Evolutionary conservation across 2,113 vertebrate genomes (phyloP), one percentile per base, ranked within the genome.

Genomic region (Dipodomys stephensi): DNA sequence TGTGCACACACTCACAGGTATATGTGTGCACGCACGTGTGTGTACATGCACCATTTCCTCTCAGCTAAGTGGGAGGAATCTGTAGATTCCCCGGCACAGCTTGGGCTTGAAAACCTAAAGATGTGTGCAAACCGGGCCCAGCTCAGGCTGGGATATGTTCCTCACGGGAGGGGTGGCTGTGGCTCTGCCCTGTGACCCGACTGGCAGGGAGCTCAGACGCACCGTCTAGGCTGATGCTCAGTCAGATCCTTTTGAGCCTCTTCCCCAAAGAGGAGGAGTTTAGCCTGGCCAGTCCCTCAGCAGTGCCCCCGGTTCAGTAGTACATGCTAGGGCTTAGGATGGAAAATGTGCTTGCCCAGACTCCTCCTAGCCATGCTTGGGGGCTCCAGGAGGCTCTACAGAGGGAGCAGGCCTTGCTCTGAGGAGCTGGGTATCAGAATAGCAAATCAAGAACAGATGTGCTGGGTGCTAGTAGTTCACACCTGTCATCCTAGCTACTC

Each of bases 131-230:
- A 12, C 6, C 10, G 74, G 71, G 30, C 20, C 32, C 49, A 10
- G 71, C 18, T 1, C 67, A 19, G 35, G 39, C 0, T 35, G 22
- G 53, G 60, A 35, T 2, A 44, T 20, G 69, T 71, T 72, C 44
- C n/a, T 15, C 7, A 18, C 0, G 2, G 80, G 46, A 7, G 76
- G 16, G 32, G 18, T 10, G 23, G n/a, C 69, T 49, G 32, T 39
- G 35, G 35, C 35, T 39, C 35, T 39, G 35, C 35, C 35, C 35
- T 39, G 35, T 20, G 15, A 12, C 4, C 13, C 6, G 49, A 67
- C 1, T 0, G 65, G 72, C 16, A 7, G 69, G 6, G 0, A n/a
- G 65, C 71, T 49, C 67, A 35, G 27, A 27, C 16, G 19, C 1
- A 25, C 28, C 23, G 22, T 12, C 60, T 39, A 0, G 30, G 46